phyloP scores from a whole-genome alignment of 2,113 vertebrate species.

The Rhombomys opimus region DNA sequence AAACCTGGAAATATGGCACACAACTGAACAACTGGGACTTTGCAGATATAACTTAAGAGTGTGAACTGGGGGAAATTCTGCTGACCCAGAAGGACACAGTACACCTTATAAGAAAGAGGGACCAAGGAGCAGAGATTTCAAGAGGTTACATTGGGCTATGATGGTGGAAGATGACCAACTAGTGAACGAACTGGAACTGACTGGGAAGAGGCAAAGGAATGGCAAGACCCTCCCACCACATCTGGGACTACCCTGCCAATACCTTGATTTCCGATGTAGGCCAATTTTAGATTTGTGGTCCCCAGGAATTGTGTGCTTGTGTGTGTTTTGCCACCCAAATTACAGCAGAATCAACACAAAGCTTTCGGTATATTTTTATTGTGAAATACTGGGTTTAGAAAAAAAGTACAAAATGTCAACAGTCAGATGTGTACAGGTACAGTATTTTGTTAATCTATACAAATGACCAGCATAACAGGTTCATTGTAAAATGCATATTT shows the following conservation, averaged over 20 bases:
- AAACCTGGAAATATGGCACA: not conserved
- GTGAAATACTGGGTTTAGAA: conserved; percentile 97
- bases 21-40: not conserved
- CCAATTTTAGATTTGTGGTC: conserved; percentile 27
- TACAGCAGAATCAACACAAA: conserved; percentile 27
- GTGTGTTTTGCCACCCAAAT: not conserved
- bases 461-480: conserved; percentile 89
- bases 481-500: conserved; percentile 88
- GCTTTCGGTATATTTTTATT: conserved; percentile 93
- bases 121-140: not conserved
- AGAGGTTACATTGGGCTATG: not conserved
- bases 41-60: not conserved
- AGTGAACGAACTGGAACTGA: not conserved
- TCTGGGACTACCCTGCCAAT: not conserved
- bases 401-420: conserved; percentile 97
- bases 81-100: not conserved
- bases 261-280: not conserved
- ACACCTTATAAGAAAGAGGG: not conserved
- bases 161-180: not conserved
- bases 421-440: conserved; percentile 92
- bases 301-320: not conserved
- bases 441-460: conserved; percentile 88
- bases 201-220: not conserved
- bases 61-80: not conserved
- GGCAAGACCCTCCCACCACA: too few relatives aligned